These are phyloP conservation scores for Andrena praecox DNA, from an alignment of 2,888 invertebrate genomes.

Conservation along the genomic window DNA sequence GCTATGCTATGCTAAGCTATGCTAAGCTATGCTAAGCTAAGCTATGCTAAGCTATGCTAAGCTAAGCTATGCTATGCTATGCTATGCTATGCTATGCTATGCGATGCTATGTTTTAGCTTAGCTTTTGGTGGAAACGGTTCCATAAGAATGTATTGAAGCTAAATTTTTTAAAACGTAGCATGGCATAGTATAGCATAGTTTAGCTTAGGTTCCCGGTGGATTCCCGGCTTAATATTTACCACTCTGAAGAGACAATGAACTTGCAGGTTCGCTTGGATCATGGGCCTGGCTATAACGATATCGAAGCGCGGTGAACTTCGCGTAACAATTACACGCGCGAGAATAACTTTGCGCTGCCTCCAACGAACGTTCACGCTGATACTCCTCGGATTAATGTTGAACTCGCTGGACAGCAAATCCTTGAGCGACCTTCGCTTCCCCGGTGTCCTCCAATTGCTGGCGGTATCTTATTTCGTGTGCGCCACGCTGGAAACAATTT, in stretches of 20 bases:
- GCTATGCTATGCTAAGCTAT: too few species aligned
- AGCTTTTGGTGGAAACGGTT: too few species aligned
- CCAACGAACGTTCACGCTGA: slow-evolving; percentile 87
- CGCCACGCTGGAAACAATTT: slow-evolving; percentile 88
- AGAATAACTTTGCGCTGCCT: slow-evolving; percentile 85
- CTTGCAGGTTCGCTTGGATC: slow-evolving; percentile 92
- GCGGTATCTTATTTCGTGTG: slow-evolving; percentile 92
- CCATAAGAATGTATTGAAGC: too few species aligned
- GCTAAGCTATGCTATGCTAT: too few species aligned
- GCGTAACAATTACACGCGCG: slow-evolving; percentile 88
- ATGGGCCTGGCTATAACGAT: slow-evolving; percentile 93
- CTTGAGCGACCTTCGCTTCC: slow-evolving; percentile 88
- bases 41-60: too few species aligned
- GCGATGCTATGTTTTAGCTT: too few species aligned
- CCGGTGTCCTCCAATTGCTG: slow-evolving; percentile 94
- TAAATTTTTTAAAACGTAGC: too few species aligned
- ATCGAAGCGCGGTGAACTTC: slow-evolving; percentile 89
- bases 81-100: too few species aligned
- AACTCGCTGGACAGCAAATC: slow-evolving; percentile 85
- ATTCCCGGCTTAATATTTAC: neutral
- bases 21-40: too few species aligned
- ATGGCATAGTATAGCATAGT: too few species aligned
- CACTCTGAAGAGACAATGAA: neutral
- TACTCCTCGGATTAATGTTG: slow-evolving; percentile 89
- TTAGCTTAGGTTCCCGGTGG: too few species aligned